Conservation (phyloP, 2,113 vertebrate species). For the Hippocampus barbouri region DNA sequence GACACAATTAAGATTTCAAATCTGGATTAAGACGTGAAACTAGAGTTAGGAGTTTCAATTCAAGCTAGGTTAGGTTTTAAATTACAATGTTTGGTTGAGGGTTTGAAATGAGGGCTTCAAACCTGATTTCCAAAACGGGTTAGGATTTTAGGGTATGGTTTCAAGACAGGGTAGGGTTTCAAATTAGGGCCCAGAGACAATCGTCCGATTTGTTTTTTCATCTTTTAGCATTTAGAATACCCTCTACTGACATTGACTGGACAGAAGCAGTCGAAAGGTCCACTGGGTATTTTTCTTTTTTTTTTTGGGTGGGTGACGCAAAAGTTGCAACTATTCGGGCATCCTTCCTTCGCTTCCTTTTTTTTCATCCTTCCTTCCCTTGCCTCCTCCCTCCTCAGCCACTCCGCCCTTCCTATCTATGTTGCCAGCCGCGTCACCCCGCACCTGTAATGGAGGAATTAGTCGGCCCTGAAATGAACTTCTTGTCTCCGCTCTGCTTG, state of each 20-base stretch:
- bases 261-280: background rate
- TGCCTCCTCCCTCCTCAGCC: slow-evolving; percentile 1
- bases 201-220: background rate
- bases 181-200: background rate
- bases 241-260: background rate
- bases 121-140: too few species aligned
- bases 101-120: too few species aligned
- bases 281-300: background rate
- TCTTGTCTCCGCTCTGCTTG: slow-evolving; percentile 48
- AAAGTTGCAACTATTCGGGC: background rate
- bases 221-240: background rate
- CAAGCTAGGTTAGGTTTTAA: too few species aligned
- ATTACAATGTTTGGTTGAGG: too few species aligned
- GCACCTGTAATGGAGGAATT: slow-evolving; percentile 73
- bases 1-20: background rate
- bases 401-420: slow-evolving; percentile 39
- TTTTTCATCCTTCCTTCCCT: slow-evolving; percentile 2
- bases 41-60: too few species aligned
- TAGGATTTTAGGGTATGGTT: too few species aligned
- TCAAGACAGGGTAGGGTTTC: too few species aligned
- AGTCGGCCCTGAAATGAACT: slow-evolving; percentile 74
- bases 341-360: background rate
- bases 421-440: slow-evolving; percentile 66
- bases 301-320: background rate
- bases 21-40: background rate